Conservation (phyloP, 2,113 vertebrate species). For the Gasterosteus aculeatus region DNA sequence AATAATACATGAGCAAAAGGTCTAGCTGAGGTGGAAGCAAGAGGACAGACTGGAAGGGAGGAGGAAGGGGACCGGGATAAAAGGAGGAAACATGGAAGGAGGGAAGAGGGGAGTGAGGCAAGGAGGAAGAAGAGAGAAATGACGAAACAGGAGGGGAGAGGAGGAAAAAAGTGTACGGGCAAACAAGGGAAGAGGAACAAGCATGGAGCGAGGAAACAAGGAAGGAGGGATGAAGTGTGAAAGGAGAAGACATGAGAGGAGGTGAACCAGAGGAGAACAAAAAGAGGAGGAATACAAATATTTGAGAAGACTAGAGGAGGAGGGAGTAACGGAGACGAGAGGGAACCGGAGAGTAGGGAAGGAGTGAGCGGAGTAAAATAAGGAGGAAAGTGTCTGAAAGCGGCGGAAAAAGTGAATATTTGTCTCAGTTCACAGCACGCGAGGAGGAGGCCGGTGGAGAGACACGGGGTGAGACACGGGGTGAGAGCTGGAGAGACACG, state of each 20-base stretch:
- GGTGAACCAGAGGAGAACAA: too few relatives aligned
- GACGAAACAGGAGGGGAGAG: background rate
- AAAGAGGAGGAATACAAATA: background rate
- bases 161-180: background rate
- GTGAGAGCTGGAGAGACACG: background rate
- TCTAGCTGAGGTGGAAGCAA: background rate
- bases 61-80: background rate
- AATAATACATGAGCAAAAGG: too few relatives aligned
- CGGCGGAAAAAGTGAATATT: slow-evolving; percentile 81
- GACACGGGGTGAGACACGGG: background rate
- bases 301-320: background rate
- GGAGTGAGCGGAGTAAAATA: background rate
- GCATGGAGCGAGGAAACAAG: background rate
- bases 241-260: background rate
- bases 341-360: background rate
- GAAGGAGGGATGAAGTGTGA: background rate
- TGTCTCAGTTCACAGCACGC: slow-evolving; percentile 75
- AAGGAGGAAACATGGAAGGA: background rate
- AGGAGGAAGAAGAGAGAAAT: background rate
- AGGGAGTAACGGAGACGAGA: background rate
- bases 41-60: too few relatives aligned
- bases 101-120: background rate
- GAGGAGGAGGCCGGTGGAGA: slow-evolving; percentile 31
- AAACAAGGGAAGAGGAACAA: background rate
- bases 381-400: slow-evolving; percentile 40